Percentiles rank a stretch among this genome's conserved stretches.
Conservation (phyloP, 2,797 vertebrate genomes). For the Telmatherina bonti region DNA sequence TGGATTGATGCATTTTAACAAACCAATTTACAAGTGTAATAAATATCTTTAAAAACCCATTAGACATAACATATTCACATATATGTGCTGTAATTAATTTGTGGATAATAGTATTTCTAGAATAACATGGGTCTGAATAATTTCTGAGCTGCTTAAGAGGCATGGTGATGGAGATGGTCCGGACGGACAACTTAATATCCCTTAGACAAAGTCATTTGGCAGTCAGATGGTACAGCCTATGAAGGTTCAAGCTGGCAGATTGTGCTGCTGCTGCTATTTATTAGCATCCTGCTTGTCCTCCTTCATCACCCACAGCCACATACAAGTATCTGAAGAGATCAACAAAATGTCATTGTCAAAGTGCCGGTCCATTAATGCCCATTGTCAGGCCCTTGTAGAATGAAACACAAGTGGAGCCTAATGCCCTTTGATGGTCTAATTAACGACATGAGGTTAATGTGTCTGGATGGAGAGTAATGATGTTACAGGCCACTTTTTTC, state of each 20-base stretch:
- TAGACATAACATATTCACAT: too few species aligned
- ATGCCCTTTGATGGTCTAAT: constrained; percentile 65
- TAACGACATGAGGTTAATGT: constrained; percentile 65
- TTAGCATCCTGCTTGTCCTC: constrained; percentile 47
- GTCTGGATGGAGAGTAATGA: constrained; percentile 60
- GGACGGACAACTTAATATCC: constrained; percentile 11
- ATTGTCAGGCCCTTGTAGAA: constrained; percentile 44
- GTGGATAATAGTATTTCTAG: too few species aligned
- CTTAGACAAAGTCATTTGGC: constrained; percentile 21
- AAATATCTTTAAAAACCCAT: too few species aligned
- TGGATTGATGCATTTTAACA: too few species aligned
- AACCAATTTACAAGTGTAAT: too few species aligned
- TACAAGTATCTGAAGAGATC: constrained; percentile 34
- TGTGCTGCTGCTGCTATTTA: constrained; percentile 34
- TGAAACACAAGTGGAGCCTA: constrained; percentile 40
- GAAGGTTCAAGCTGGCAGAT: constrained; percentile 15
- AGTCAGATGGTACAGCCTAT: constrained; percentile 1
- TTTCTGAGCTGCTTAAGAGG: background rate
- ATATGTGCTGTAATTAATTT: too few species aligned
- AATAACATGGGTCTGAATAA: too few species aligned
- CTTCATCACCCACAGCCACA: background rate
- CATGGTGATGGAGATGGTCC: background rate
- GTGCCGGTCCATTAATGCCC: constrained; percentile 42
- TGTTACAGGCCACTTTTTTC: constrained; percentile 45
- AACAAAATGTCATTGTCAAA: constrained; percentile 35